Evolutionary conservation across 2,113 vertebrate genomes (phyloP).

Genomic region (Malurus alboscapulatus): DNA sequence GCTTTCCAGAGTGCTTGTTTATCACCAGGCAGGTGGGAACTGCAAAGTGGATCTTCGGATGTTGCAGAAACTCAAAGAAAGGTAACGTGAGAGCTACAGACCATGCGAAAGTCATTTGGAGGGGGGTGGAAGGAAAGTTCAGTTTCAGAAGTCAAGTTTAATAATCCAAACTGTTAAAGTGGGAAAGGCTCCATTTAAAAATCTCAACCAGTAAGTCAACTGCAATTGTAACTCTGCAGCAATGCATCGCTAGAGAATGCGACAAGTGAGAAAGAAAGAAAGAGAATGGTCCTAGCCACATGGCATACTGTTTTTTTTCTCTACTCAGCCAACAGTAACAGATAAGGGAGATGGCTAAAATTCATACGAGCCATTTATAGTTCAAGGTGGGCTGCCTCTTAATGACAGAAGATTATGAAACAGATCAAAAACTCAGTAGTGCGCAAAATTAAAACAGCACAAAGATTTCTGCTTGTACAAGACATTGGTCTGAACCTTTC

Average conservation of each 20-base stretch:
- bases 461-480: not conserved
- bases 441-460: not conserved
- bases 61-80: not conserved
- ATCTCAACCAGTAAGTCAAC: not conserved
- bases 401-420: not conserved
- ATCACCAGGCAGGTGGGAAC: not conserved
- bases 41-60: not conserved
- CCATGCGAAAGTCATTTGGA: not conserved
- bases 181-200: not conserved
- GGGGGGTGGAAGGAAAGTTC: not conserved
- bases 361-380: not conserved
- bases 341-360: not conserved
- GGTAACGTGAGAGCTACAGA: not conserved
- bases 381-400: constrained; percentile 12
- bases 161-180: not conserved
- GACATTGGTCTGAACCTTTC: not conserved
- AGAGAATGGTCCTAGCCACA: not conserved
- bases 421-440: not conserved
- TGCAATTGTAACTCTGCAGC: not conserved
- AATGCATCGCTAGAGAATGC: not conserved
- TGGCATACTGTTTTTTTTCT: not conserved
- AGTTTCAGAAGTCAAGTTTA: not conserved
- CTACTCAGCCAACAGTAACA: not conserved
- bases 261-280: not conserved
- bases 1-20: not conserved